Percentiles rank a stretch among this genome's conserved stretches.
Conservation (phyloP, 2,888 invertebrate genomes). For the Ypsolopha scabrella region DNA sequence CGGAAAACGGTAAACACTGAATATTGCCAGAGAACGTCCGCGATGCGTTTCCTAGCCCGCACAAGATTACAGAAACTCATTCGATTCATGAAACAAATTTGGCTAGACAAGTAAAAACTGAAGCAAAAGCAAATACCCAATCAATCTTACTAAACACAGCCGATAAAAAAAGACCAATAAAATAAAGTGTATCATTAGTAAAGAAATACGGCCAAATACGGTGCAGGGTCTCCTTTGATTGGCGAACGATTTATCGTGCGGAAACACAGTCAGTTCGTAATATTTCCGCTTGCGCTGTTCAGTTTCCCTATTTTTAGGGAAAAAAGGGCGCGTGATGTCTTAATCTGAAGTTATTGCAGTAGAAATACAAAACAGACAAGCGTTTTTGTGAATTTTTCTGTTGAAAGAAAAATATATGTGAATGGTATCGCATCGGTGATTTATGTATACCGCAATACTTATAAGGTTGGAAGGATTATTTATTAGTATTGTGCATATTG, state of each 20-base stretch:
- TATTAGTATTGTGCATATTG: no score
- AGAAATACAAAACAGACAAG: background rate
- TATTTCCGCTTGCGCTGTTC: constrained; percentile 67
- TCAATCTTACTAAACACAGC: constrained; percentile 52
- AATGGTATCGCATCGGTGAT: no score
- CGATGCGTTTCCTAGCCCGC: no score
- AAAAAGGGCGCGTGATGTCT: constrained; percentile 68
- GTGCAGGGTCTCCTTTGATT: constrained; percentile 62
- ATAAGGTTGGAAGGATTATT: no score
- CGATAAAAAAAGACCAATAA: constrained; percentile 63
- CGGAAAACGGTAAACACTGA: no score
- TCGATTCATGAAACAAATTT: no score
- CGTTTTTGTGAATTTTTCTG: no score
- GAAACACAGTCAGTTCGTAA: constrained; percentile 68
- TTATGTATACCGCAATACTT: no score
- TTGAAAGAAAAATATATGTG: no score
- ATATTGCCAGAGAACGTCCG: no score
- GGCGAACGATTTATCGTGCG: constrained; percentile 69
- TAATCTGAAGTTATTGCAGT: constrained; percentile 34
- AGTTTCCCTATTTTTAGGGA: constrained; percentile 64
- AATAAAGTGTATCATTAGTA: constrained; percentile 66
- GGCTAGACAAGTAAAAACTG: background rate
- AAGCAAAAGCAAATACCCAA: constrained; percentile 1
- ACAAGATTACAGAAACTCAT: no score
- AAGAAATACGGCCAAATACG: constrained; percentile 50